These are phyloP conservation scores for Troilus luridus DNA, from an alignment of 2,888 invertebrate species.

Conservation along the genomic window DNA sequence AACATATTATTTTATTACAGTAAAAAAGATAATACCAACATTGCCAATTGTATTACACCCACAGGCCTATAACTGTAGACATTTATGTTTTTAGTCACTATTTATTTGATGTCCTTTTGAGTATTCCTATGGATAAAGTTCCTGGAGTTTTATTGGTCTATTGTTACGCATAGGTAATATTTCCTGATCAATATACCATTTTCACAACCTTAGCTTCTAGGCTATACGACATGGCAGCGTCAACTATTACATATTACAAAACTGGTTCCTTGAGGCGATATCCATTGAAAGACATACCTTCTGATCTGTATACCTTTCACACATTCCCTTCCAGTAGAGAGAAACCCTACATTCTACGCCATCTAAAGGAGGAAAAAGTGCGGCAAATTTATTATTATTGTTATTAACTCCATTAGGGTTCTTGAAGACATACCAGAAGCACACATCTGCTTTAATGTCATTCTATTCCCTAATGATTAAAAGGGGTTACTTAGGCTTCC, in stretches of 20 bases:
- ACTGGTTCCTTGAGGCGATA: not conserved
- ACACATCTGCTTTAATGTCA: not conserved
- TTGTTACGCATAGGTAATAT: not conserved
- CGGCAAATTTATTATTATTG: not conserved
- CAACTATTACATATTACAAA: not conserved
- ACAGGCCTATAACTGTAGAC: not conserved
- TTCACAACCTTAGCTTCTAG: not conserved
- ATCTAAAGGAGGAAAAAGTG: not conserved
- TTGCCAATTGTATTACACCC: not conserved
- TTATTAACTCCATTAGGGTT: not conserved
- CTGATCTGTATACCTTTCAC: not conserved
- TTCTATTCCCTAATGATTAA: not conserved
- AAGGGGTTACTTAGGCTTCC: not conserved
- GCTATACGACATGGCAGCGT: not conserved
- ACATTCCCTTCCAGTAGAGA: not conserved
- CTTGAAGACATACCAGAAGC: not conserved
- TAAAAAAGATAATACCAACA: not conserved
- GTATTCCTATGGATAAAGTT: not conserved
- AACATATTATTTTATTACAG: not conserved
- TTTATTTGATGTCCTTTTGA: not conserved
- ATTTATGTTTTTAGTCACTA: not conserved
- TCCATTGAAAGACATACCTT: not conserved
- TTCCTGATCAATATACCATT: not conserved
- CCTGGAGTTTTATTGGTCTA: not conserved
- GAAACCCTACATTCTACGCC: constrained; percentile 1